Conservation (phyloP, 2,888 invertebrate species). For the Oligia strigilis region DNA sequence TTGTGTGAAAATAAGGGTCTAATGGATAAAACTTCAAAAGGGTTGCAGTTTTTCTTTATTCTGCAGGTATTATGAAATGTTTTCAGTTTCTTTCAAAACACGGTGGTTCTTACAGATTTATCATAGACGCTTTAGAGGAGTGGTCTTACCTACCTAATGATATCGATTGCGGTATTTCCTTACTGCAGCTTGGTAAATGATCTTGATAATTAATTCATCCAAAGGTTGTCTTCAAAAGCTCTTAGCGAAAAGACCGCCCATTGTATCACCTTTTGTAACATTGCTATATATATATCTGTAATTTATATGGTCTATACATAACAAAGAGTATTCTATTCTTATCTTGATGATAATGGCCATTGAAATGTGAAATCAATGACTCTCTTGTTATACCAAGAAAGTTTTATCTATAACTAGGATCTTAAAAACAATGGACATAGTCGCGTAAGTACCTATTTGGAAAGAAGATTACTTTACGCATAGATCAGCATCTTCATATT, state of each 20-base stretch:
- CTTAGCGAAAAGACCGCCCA: too few species aligned
- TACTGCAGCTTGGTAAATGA: not conserved
- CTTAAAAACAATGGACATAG: too few species aligned
- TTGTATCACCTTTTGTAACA: too few species aligned
- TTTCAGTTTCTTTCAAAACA: not conserved
- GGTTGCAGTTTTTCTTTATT: too few species aligned
- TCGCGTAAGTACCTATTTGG: not conserved
- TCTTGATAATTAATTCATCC: not conserved
- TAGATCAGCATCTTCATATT: not conserved
- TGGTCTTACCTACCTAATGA: not conserved
- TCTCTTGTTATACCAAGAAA: not conserved
- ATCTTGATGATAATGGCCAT: too few species aligned
- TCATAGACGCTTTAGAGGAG: not conserved
- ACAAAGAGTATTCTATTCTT: too few species aligned
- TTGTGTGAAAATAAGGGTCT: not conserved
- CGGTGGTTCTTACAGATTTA: not conserved
- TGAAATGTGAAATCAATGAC: not conserved
- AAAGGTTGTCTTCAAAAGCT: too few species aligned
- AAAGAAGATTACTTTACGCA: not conserved
- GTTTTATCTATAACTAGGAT: not conserved
- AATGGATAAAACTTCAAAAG: conserved; percentile 2
- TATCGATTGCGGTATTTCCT: not conserved
- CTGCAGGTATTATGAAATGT: too few species aligned
- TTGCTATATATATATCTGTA: too few species aligned
- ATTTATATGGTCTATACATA: too few species aligned